These are phyloP conservation scores for Tachyglossus aculeatus DNA, from an alignment of 2,797 vertebrate genomes.

Conservation along the genomic window DNA sequence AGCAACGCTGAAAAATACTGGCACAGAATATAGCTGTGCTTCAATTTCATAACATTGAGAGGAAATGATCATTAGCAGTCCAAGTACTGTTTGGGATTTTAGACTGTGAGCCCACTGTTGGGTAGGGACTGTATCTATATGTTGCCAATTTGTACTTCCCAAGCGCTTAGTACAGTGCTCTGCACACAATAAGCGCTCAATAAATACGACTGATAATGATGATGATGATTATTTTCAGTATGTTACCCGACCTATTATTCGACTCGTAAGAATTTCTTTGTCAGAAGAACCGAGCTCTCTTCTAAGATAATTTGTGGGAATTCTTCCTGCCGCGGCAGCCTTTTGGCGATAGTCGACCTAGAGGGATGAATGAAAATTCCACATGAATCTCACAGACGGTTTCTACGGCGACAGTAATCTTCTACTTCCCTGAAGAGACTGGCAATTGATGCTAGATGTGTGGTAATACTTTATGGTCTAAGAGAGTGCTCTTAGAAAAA, in stretches of 20 bases:
- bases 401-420: background rate
- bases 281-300: conserved; percentile 91
- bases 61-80: too few species aligned
- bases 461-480: too few species aligned
- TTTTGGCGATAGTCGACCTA: conserved; percentile 98
- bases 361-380: conserved; percentile 21
- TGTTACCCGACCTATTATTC: conserved; percentile 87
- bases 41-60: too few species aligned
- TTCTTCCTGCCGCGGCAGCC: conserved; percentile 94
- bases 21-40: too few species aligned
- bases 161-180: too few species aligned
- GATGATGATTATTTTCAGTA: background rate
- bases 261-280: conserved; percentile 94
- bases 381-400: background rate
- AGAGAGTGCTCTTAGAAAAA: background rate
- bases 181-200: too few species aligned
- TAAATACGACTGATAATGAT: too few species aligned
- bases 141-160: too few species aligned
- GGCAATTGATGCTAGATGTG: conserved; percentile 15
- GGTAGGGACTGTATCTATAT: too few species aligned
- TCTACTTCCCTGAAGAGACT: background rate
- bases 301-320: conserved; percentile 94
- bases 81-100: too few species aligned
- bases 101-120: too few species aligned
- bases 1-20: too few species aligned